Conservation (phyloP, 2,888 invertebrate species). For the Ennomos erosarius region DNA sequence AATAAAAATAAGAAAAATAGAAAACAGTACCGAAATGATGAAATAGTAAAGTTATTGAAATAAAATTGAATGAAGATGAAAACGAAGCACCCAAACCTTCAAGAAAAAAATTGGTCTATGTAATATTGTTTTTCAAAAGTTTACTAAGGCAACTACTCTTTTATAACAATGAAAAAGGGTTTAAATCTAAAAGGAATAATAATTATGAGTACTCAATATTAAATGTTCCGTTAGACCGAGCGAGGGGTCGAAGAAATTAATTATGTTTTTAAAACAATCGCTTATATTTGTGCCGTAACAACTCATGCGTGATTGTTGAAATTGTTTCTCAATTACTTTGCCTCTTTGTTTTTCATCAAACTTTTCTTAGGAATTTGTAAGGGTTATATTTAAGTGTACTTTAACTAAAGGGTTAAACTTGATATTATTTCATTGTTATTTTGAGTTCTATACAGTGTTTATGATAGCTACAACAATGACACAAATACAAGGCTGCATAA, state of each 20-base stretch:
- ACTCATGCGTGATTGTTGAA: constrained; percentile 82
- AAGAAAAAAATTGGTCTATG: constrained; percentile 62
- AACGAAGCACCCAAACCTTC: constrained; percentile 2
- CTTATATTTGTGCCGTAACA: constrained; percentile 77
- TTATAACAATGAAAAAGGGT: constrained; percentile 70
- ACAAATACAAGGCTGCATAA: too few species aligned
- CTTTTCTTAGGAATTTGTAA: constrained; percentile 64
- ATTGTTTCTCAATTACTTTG: constrained; percentile 83
- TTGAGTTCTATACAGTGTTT: constrained; percentile 12
- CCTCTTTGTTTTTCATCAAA: constrained; percentile 81
- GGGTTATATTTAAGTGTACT: constrained; percentile 26
- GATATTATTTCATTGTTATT: constrained; percentile 31
- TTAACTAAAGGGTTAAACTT: constrained; percentile 45
- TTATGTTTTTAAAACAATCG: constrained; percentile 85
- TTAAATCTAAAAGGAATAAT: constrained; percentile 80
- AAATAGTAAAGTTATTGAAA: constrained; percentile 46
- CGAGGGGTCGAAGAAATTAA: constrained; percentile 82
- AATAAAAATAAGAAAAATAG: constrained; percentile 73
- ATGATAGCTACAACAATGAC: too few species aligned
- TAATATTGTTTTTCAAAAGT: constrained; percentile 61
- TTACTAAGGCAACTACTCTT: constrained; percentile 56
- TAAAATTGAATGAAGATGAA: constrained; percentile 48
- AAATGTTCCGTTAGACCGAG: constrained; percentile 80
- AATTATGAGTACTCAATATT: constrained; percentile 85
- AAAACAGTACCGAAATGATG: constrained; percentile 53